A percentile compares a stretch with the other conserved stretches of the same genome.
Conservation (phyloP, 1,140 invertebrate species). For the Sminthurides bifidus region DNA sequence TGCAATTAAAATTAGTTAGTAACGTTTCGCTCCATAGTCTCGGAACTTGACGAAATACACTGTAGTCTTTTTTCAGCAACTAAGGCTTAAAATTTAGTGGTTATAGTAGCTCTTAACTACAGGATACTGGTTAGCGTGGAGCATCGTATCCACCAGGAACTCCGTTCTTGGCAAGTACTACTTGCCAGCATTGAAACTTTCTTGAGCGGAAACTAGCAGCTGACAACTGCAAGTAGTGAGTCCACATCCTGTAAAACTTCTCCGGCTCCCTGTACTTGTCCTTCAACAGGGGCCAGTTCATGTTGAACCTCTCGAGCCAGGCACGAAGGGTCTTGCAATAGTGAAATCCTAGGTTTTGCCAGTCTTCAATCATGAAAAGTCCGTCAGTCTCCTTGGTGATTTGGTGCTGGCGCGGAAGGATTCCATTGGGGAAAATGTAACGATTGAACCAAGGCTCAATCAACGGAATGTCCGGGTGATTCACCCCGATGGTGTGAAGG, state of each 20-base stretch:
- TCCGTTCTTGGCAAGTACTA: constrained; percentile 11
- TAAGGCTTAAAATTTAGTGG: no score
- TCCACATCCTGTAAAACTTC: constrained; percentile 15
- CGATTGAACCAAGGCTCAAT: constrained; percentile 21
- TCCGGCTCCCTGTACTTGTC: neutral
- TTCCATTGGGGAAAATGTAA: constrained; percentile 24
- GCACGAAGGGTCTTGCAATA: constrained; percentile 6
- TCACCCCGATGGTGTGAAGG: constrained; percentile 10
- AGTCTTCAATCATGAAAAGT: constrained; percentile 23
- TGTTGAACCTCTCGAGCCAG: constrained; percentile 12
- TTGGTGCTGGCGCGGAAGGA: constrained; percentile 7
- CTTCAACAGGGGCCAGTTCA: constrained; percentile 7
- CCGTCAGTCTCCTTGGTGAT: constrained; percentile 9
- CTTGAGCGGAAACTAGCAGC: constrained; percentile 4
- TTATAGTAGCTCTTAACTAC: no score
- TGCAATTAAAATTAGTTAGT: no score
- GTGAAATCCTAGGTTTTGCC: constrained; percentile 15
- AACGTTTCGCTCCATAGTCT: no score
- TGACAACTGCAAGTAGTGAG: constrained; percentile 4
- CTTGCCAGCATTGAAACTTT: constrained; percentile 7
- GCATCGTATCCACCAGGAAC: constrained; percentile 1
- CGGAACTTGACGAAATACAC: no score
- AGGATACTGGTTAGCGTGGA: constrained; percentile 7
- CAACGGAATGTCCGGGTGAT: neutral
- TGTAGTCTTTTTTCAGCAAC: no score